These are phyloP conservation scores for Darevskia nairensis DNA, from an alignment of 2,797 vertebrate genomes.

Conservation along the genomic window DNA sequence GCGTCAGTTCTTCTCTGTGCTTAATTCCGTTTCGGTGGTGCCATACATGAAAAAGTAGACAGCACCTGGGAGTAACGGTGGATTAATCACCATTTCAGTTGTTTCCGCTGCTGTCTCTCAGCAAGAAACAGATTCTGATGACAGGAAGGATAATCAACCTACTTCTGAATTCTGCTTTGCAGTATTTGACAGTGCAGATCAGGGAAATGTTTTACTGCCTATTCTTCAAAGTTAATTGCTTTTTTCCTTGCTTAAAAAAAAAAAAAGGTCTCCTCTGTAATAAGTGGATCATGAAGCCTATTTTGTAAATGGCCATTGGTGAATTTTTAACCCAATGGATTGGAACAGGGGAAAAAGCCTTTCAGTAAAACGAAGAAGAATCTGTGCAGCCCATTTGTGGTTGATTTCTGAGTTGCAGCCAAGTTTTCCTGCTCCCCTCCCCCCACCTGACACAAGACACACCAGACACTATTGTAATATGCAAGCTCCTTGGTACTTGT, in stretches of 20 bases:
- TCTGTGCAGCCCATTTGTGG: not conserved
- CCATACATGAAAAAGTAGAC: accelerated
- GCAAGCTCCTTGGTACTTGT: slow-evolving; percentile 21
- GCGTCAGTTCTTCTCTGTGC: not conserved
- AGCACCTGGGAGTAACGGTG: not conserved
- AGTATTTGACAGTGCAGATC: not conserved
- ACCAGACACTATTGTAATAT: not conserved
- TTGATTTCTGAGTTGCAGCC: slow-evolving; percentile 25
- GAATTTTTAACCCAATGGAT: slow-evolving; percentile 23
- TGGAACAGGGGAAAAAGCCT: slow-evolving; percentile 9
- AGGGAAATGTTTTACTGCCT: not conserved
- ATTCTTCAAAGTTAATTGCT: slow-evolving; percentile 6
- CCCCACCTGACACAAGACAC: not conserved
- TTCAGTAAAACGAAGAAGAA: not conserved
- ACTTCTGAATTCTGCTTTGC: not conserved
- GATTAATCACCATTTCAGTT: not conserved
- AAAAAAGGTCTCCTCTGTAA: not conserved
- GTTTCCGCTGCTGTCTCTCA: not conserved
- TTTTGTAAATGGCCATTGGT: slow-evolving; percentile 27
- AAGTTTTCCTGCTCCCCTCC: not conserved
- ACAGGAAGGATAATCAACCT: not conserved
- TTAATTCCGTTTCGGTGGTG: not conserved
- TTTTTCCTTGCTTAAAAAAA: not conserved
- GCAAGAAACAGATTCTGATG: not conserved
- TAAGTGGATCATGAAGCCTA: slow-evolving; percentile 26